A percentile compares a stretch with the other conserved stretches of the same genome.
These are phyloP conservation scores for Melitaea athalia DNA, from an alignment of 2,888 invertebrate genomes.

Conservation along the genomic window DNA sequence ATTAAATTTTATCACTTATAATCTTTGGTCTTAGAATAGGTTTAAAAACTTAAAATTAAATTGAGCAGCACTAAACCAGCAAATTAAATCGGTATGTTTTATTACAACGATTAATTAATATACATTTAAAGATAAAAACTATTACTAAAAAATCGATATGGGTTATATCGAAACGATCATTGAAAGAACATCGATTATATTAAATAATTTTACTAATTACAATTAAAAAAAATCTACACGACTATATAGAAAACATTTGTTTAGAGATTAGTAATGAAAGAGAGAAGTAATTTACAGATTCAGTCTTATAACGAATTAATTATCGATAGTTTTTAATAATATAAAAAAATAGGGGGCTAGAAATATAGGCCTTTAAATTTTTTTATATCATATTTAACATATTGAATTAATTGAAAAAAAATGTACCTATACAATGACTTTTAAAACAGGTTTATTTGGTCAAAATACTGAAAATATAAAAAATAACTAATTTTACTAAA, in stretches of 20 bases:
- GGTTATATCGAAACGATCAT: conserved; percentile 1
- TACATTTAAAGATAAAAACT: not conserved
- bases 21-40: conserved; percentile 11
- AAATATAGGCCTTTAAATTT: conserved; percentile 14
- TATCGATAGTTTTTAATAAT: conserved; percentile 8
- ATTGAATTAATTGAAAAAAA: not conserved
- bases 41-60: conserved; percentile 22
- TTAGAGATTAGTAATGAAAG: conserved; percentile 4
- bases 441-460: not conserved
- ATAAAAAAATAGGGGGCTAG: conserved; percentile 11
- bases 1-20: not conserved
- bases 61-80: conserved; percentile 23
- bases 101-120: conserved; percentile 5
- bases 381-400: not conserved
- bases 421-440: not conserved
- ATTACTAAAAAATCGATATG: not conserved
- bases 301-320: conserved; percentile 31
- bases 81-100: conserved; percentile 13
- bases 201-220: not conserved
- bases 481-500: too few relatives aligned
- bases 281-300: conserved; percentile 22
- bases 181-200: conserved; percentile 6
- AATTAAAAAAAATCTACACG: not conserved
- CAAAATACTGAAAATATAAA: too few relatives aligned
- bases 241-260: not conserved